A percentile compares a stretch with the other conserved stretches of the same genome.
Conservation (phyloP, 2,888 invertebrate species). For the Limnephilus marmoratus region DNA sequence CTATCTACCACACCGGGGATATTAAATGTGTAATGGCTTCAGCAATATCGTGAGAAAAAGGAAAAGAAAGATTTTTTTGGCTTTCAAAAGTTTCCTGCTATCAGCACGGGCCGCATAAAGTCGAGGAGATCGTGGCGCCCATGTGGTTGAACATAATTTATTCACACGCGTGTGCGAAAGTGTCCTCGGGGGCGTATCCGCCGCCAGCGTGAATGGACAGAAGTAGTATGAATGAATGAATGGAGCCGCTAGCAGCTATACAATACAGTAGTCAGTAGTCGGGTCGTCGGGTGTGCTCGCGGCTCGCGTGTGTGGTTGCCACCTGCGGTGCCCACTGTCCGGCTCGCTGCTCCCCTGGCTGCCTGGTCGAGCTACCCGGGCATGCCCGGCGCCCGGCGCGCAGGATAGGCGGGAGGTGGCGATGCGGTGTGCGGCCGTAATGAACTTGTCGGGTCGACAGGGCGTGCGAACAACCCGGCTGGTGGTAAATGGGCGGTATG, state of each 20-base stretch:
- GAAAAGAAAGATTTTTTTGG: no score
- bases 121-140: not conserved
- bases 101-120: not conserved
- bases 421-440: slow-evolving; percentile 13
- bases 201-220: slow-evolving; percentile 34
- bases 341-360: no score
- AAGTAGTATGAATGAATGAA: slow-evolving; percentile 4
- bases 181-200: slow-evolving; percentile 45
- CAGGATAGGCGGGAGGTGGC: not conserved
- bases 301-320: not conserved
- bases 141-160: slow-evolving; percentile 4
- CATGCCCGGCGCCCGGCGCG: not conserved
- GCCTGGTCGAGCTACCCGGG: no score
- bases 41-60: no score
- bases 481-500: slow-evolving; percentile 5
- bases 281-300: no score
- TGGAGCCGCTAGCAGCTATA: not conserved
- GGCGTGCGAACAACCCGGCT: slow-evolving; percentile 25
- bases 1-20: no score
- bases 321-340: not conserved
- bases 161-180: slow-evolving; percentile 48
- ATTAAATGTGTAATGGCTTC: no score
- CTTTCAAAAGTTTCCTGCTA: not conserved
- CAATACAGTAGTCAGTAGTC: not conserved
- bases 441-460: slow-evolving; percentile 20